Conservation (phyloP, 2,797 vertebrate species). For the Bufotes viridis region DNA sequence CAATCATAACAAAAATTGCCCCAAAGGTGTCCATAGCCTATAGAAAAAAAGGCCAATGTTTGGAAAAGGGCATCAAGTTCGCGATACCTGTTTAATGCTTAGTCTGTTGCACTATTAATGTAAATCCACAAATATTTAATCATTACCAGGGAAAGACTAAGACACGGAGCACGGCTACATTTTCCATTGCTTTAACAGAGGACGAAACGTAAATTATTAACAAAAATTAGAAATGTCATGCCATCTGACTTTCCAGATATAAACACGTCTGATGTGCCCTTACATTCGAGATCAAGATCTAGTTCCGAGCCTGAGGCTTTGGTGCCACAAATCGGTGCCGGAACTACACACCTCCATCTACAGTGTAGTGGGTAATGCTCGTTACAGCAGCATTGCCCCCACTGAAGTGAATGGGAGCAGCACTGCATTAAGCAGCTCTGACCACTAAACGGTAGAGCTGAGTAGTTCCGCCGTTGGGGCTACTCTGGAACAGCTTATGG, state of each 20-base stretch:
- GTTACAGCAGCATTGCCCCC: no score
- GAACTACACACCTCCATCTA: no score
- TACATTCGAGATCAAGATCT: background rate
- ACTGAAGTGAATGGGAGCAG: no score
- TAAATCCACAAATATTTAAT: slow-evolving; percentile 7
- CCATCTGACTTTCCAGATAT: background rate
- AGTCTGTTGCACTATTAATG: background rate
- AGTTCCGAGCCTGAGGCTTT: no score
- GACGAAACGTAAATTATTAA: slow-evolving; percentile 37
- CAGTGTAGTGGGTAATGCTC: no score
- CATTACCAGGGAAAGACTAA: slow-evolving; percentile 5
- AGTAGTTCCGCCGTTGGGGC: no score
- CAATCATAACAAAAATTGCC: no score
- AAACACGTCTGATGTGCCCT: background rate
- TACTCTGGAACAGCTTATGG: no score
- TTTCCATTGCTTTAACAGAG: slow-evolving; percentile 22
- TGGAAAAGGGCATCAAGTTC: background rate
- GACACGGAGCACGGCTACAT: slow-evolving; percentile 10
- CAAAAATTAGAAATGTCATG: slow-evolving; percentile 4
- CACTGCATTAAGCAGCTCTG: no score
- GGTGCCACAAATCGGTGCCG: no score
- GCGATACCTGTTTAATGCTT: background rate
- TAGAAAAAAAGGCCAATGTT: background rate
- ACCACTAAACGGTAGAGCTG: no score
- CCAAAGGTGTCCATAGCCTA: no score